Percentiles rank a stretch among this genome's conserved stretches.
Conservation (phyloP, 2,888 invertebrate species). For the Amphiduros pacificus region DNA sequence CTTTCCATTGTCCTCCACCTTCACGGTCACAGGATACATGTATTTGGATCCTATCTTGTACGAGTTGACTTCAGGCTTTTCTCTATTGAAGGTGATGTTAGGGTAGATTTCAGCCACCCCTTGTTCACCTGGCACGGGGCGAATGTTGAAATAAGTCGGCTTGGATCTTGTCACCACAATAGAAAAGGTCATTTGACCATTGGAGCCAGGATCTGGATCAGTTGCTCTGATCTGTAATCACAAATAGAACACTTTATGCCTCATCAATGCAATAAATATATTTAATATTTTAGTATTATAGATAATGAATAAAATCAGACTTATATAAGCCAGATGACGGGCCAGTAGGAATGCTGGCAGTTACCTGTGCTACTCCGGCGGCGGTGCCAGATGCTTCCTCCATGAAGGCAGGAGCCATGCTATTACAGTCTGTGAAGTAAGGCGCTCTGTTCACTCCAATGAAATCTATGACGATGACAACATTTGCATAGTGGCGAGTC, state of each 20-base stretch:
- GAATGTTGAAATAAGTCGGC: background rate
- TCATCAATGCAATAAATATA: too few relatives aligned
- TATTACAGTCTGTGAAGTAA: constrained; percentile 23
- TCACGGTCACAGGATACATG: constrained; percentile 69
- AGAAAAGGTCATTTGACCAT: constrained; percentile 22
- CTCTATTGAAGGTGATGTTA: constrained; percentile 11
- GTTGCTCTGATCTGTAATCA: constrained; percentile 21
- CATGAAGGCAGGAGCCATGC: constrained; percentile 1
- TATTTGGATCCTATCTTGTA: background rate
- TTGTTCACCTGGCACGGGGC: background rate
- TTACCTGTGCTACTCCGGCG: too few relatives aligned
- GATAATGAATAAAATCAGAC: constrained; percentile 16
- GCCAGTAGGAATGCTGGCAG: too few relatives aligned
- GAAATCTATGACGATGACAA: constrained; percentile 17
- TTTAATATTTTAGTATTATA: too few relatives aligned
- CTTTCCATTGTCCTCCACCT: constrained; percentile 97
- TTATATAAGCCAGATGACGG: constrained; percentile 18
- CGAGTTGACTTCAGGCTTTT: constrained; percentile 5
- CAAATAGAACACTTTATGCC: too few relatives aligned
- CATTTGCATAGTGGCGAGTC: too few relatives aligned
- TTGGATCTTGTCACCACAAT: constrained; percentile 5
- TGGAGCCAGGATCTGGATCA: constrained; percentile 28
- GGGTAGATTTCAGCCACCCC: constrained; percentile 14
- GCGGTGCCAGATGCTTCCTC: constrained; percentile 21
- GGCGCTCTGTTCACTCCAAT: constrained; percentile 33